Evolutionary conservation across 2,797 vertebrate species (phyloP).

Genomic region (Rallus crepitans): DNA sequence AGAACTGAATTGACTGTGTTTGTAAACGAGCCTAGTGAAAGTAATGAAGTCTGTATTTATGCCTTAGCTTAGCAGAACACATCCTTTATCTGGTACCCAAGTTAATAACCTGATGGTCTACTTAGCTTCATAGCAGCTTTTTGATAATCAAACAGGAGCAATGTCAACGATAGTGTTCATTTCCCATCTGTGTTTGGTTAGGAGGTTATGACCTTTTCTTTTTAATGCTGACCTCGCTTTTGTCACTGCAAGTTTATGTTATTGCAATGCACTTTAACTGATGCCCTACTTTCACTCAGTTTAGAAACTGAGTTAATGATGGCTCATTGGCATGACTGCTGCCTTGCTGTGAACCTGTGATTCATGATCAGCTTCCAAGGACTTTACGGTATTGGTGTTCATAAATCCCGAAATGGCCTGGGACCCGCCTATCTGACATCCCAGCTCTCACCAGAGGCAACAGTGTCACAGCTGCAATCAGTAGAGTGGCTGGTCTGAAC

Average conservation of each 20-base stretch:
- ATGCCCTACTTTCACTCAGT: conserved; percentile 63
- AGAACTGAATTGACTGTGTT: background rate
- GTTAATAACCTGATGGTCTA: conserved; percentile 55
- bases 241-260: conserved; percentile 59
- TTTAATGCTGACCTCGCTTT: conserved; percentile 62
- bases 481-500: conserved; percentile 35
- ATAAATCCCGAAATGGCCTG: conserved; percentile 57
- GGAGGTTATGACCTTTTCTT: conserved; percentile 59
- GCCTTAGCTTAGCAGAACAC: background rate
- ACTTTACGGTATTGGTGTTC: conserved; percentile 20
- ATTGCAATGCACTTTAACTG: conserved; percentile 70
- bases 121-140: conserved; percentile 17
- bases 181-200: conserved; percentile 61
- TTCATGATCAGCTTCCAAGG: conserved; percentile 58
- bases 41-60: background rate
- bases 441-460: conserved; percentile 47
- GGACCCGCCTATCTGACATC: conserved; percentile 53
- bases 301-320: conserved; percentile 57
- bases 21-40: background rate
- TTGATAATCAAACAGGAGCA: conserved; percentile 50
- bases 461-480: conserved; percentile 63
- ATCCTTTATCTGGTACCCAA: conserved; percentile 21
- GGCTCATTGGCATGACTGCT: conserved; percentile 39
- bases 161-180: conserved; percentile 21
- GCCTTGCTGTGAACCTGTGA: conserved; percentile 54